A percentile compares a stretch with the other conserved stretches of the same genome.
phyloP scores from a whole-genome alignment of 2,888 invertebrate genomes.

The Drosophila prolongata region DNA sequence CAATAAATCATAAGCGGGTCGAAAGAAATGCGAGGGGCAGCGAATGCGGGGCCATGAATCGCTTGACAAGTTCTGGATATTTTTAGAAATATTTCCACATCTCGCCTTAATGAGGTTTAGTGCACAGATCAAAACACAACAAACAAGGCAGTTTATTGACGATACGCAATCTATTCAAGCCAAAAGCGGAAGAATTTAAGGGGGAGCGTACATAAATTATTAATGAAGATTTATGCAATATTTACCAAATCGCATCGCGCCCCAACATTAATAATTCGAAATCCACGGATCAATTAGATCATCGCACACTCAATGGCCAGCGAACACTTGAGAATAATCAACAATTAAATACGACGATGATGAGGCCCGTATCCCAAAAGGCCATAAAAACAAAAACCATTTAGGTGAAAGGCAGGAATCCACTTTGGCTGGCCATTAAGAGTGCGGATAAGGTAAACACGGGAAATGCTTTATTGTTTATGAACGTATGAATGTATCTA shows the following conservation, averaged over 20 bases:
- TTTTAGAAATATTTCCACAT: conserved; percentile 37
- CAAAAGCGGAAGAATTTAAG: conserved; percentile 28
- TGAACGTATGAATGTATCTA: conserved; percentile 66
- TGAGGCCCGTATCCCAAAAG: conserved; percentile 56
- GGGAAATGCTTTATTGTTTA: conserved; percentile 73
- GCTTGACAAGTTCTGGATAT: conserved; percentile 46
- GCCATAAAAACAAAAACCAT: conserved; percentile 63
- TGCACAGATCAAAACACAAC: conserved; percentile 60
- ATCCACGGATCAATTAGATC: conserved; percentile 44
- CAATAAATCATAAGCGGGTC: conserved; percentile 71
- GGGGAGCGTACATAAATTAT: conserved; percentile 13
- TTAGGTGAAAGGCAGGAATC: conserved; percentile 44
- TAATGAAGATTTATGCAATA: conserved; percentile 40
- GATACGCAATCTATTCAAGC: conserved; percentile 14
- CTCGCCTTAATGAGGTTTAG: conserved; percentile 62
- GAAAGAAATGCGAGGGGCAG: not conserved
- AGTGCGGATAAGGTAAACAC: conserved; percentile 75
- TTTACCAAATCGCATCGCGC: conserved; percentile 34
- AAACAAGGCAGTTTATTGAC: conserved; percentile 54
- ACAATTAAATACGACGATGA: conserved; percentile 63
- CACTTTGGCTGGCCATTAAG: conserved; percentile 41
- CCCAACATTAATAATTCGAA: conserved; percentile 28
- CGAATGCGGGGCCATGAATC: conserved; percentile 36
- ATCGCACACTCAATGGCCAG: conserved; percentile 15
- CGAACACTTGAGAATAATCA: conserved; percentile 62